Evolutionary conservation across 2,113 vertebrate genomes (phyloP).

Genomic region (Thunnus maccoyii): DNA sequence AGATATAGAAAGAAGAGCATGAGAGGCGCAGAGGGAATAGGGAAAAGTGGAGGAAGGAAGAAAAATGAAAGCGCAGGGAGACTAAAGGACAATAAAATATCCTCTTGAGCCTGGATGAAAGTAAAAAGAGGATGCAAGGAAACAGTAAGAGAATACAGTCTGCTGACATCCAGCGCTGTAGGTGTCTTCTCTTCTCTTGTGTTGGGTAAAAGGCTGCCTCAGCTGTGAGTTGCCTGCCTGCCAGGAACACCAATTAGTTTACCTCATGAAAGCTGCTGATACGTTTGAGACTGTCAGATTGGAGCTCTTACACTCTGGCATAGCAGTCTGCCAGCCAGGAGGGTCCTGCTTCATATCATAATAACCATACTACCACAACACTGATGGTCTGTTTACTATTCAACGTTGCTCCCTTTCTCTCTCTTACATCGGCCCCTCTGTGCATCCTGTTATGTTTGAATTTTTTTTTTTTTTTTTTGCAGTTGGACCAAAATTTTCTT

Average conservation of each 20-base stretch:
- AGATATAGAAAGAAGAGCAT: slow-evolving; percentile 48
- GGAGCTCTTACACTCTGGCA: slow-evolving; percentile 28
- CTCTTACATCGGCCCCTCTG: neutral
- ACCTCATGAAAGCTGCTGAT: slow-evolving; percentile 6
- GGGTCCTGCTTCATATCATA: slow-evolving; percentile 12
- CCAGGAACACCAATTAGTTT: slow-evolving; percentile 37
- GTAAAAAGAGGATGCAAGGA: slow-evolving; percentile 9
- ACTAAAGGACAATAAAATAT: slow-evolving; percentile 41
- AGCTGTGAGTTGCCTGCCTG: slow-evolving; percentile 32
- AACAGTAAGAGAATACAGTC: neutral
- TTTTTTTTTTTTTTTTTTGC: neutral
- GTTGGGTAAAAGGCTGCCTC: slow-evolving; percentile 7
- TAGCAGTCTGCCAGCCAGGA: slow-evolving; percentile 8
- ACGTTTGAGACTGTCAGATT: slow-evolving; percentile 31
- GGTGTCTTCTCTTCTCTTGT: slow-evolving; percentile 14
- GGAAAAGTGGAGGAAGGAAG: slow-evolving; percentile 34
- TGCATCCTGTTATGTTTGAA: slow-evolving; percentile 6
- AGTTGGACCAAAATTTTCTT: neutral
- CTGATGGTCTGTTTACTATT: neutral
- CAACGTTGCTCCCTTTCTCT: neutral
- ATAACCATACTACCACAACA: neutral
- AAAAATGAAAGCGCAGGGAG: slow-evolving; percentile 17
- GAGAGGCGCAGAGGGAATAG: slow-evolving; percentile 36
- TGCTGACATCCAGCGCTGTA: neutral
- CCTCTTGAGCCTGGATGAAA: slow-evolving; percentile 28